These are phyloP conservation scores for Drosophila busckii DNA, from an alignment of 1,140 invertebrate genomes.

Conservation along the genomic window DNA sequence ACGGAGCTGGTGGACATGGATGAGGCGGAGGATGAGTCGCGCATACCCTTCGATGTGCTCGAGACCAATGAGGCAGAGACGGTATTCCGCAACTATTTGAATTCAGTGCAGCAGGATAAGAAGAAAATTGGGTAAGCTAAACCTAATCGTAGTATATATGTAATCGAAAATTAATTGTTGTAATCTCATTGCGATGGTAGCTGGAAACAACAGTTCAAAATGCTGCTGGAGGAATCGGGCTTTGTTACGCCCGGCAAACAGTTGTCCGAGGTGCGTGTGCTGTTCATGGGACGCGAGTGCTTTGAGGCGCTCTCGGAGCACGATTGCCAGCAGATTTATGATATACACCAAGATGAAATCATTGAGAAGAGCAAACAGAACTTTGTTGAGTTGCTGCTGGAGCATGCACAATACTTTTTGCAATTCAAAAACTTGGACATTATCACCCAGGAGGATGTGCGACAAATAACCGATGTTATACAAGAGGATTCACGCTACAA, in stretches of 20 bases:
- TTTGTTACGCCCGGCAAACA: conserved; percentile 96
- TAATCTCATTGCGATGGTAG: conserved; percentile 77
- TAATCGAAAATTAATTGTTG: conserved; percentile 2
- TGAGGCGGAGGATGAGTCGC: conserved; percentile 84
- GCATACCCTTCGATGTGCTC: conserved; percentile 94
- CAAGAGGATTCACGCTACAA: conserved; percentile 96
- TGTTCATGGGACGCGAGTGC: conserved; percentile 97
- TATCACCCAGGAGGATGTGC: conserved; percentile 95
- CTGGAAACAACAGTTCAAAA: conserved; percentile 95
- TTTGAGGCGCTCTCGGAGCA: conserved; percentile 94
- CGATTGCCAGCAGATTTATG: conserved; percentile 96
- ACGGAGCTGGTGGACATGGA: conserved; percentile 82
- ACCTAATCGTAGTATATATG: too few relatives aligned
- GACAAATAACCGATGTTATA: conserved; percentile 94
- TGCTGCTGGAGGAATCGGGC: conserved; percentile 94
- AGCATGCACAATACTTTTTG: conserved; percentile 96
- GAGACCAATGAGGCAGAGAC: conserved; percentile 94
- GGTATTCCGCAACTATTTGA: conserved; percentile 94
- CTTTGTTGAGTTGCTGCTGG: conserved; percentile 94
- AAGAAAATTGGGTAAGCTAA: conserved; percentile 94
- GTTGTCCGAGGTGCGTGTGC: conserved; percentile 93
- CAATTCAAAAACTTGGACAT: conserved; percentile 95
- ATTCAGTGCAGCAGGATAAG: conserved; percentile 93
- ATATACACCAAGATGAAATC: conserved; percentile 95
- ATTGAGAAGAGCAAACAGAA: conserved; percentile 94